Base-by-base conservation (phyloP, 2,113 vertebrate genomes). In the Piliocolobus tephrosceles region DNA sequence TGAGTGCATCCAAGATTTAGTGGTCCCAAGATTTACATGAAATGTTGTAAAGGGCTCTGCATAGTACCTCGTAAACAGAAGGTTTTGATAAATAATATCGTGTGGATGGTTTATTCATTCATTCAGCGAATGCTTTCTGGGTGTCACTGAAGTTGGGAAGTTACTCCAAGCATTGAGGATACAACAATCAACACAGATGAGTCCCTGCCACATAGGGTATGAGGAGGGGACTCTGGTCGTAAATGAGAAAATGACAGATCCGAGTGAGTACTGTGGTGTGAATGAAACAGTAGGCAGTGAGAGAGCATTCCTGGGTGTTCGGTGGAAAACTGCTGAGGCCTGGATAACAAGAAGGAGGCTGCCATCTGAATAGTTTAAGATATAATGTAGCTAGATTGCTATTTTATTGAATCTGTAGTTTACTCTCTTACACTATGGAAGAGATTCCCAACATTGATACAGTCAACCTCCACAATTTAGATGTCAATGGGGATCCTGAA, bases 201-300 rank as follows among this genome's bases (percentile, higher is more conserved):
- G 7, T 13, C 17, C n/a, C 23, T 40, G 35, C 27, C 30, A 45
- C 40, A 14, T 17, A 7, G 10, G 16, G 18, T 8, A 10, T 75
- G 22, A 32, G 14, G 58, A 61, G 61, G 18, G 27, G 5, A 47
- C 70, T 23, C n/a, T 14, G 84, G 61, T 12, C 50, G 58, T n/a
- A 5, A 61, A 11, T 0, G 0, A 64, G 25, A 18, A 47, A 12
- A 32, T 6, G 13, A 2, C 55, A 35, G 45, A 0, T 1, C 17
- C 35, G 17, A 8, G 6, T 32, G 25, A 35, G 43, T 9, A 2
- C 14, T 9, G 2, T 3, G 64, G 40, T 61, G 2, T 22, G 81
- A 47, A 25, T 20, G 23, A 20, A 47, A 47, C 0, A 4, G 50
- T 10, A 11, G 22, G 27, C 0, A 0, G 4, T 8, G 27, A 87